Conservation (phyloP, 2,113 vertebrate genomes). For the Amblyornis subalaris region DNA sequence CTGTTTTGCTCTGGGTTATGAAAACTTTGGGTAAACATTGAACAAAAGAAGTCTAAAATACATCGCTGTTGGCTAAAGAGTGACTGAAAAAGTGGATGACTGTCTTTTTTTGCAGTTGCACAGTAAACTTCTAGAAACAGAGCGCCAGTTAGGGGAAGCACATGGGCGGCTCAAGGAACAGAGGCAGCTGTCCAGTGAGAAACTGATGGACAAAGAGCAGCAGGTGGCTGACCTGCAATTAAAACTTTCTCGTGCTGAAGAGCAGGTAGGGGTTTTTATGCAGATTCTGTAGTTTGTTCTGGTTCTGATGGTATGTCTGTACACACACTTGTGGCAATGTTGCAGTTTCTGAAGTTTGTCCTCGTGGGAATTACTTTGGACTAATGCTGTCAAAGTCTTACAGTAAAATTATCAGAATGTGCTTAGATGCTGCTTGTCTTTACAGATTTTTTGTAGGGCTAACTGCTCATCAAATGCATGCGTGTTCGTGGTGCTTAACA, state of each 20-base stretch:
- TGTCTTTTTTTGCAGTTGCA: conserved; percentile 78
- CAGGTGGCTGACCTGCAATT: conserved; percentile 92
- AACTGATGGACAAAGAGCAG: conserved; percentile 94
- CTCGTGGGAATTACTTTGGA: not conserved
- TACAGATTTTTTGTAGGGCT: not conserved
- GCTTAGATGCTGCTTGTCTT: not conserved
- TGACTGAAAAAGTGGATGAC: not conserved
- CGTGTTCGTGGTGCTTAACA: not conserved
- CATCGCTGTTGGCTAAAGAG: not conserved
- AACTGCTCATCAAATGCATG: not conserved
- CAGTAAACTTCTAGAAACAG: conserved; percentile 89
- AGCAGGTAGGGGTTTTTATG: conserved; percentile 77
- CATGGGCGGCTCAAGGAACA: conserved; percentile 97
- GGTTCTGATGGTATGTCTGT: not conserved
- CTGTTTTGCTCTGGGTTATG: not conserved
- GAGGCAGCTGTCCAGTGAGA: conserved; percentile 95
- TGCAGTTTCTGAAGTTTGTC: not conserved
- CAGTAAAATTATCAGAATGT: not conserved
- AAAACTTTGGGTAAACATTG: not conserved
- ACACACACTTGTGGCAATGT: not conserved
- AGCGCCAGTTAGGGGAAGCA: conserved; percentile 90
- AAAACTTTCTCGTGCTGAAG: conserved; percentile 90
- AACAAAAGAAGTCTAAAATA: not conserved
- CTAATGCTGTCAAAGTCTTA: not conserved
- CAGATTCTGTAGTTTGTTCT: not conserved